Base-by-base conservation (phyloP, 2,888 invertebrate genomes). In the Sericinus montela region DNA sequence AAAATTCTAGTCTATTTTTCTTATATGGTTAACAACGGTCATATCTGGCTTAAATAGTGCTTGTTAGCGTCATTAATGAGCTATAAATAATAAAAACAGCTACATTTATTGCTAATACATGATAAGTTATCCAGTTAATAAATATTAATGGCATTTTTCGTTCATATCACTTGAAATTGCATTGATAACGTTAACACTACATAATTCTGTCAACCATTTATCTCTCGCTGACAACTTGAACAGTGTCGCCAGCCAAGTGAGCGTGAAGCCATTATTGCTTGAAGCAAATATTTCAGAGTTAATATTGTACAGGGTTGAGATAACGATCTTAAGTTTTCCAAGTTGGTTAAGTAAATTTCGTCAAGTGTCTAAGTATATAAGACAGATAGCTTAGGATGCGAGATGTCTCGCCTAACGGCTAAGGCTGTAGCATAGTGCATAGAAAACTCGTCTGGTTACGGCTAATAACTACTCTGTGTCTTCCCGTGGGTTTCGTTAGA, bases 171-270 rank as follows among this genome's bases (percentile, higher is more conserved):
- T 68, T 62, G 58, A 59, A 57, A 59, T 59, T 64, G 65, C 67
- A 68, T 62, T 72, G 72, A 76, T 75, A 70, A 78, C 69, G 71
- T 74, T 74, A 76, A 77, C 78, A 73, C 67, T 62, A 71, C 72
- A 74, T 70, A 75, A 52, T 69, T 68, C 68, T 69, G 65, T 65
- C 61, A 60, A 53, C 61, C 72, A 80, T 86, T 75, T 81, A 82
- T 84, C 81, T 78, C 72, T 57, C 55, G 71, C 69, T 77, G 83
- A 80, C 83, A 80, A 77, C 75, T 60, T 62, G 65, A 75, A 71
- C 72, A 67, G 68, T 75, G 74, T 76, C 67, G 65, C 66, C 68
- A 70, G 69, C 67, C 68, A 74, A 71, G 73, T 72, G 67, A 70
- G 65, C 68, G 72, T 74, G 72, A 75, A 49, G 46, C 29, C 39